Evolutionary conservation across 2,113 vertebrate species (phyloP), one percentile per base, ranked within the genome.

Genomic region (Corythornis cristatus): DNA sequence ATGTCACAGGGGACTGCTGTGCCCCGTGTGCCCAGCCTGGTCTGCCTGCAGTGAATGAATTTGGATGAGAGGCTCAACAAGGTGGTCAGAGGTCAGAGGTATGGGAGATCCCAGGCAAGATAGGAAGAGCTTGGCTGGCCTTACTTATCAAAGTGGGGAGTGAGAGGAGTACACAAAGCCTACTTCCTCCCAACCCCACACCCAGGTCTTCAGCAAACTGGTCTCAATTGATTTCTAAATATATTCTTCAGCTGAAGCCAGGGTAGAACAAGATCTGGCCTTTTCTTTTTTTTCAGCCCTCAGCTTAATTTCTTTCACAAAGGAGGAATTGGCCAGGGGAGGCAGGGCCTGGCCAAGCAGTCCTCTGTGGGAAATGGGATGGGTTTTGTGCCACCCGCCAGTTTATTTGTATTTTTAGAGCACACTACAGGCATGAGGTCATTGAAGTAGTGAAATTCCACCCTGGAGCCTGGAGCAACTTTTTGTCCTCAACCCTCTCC

Each of bases 381-480:
- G 86, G 73, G 65, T 37, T 50, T 75, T 5, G 1, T 42, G 50
- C 62, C 0, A 0, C 74, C 53, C 11, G 2, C 48, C 4, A 8
- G 42, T 95, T 93, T 58, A 76, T 96, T 96, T 89, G 61, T 96
- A 25, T 86, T 95, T 93, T 94, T 68, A 91, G 94, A 82, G 61
- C 3, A 0, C 1, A 4, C 80, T 16, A 3, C 75, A 86, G 83
- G 65, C 89, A 65, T 12, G 8, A 11, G 68, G 90, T 73, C 82
- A 74, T 31, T 1, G 3, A 48, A 68, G 74, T 70, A 88, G 81
- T 74, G 72, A 84, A 92, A 95, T 93, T 88, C 71, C 87, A 92
- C 42, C 45, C 88, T 29, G 28, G 28, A 81, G 53, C 22, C 75
- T 2, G 2, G 8, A 89, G 40, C 26, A 35, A 65, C 66, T 67